Evolutionary conservation across 2,888 invertebrate species (phyloP), one percentile per base, ranked within the genome.

Genomic region (Scaptomyza cyrtandrae): DNA sequence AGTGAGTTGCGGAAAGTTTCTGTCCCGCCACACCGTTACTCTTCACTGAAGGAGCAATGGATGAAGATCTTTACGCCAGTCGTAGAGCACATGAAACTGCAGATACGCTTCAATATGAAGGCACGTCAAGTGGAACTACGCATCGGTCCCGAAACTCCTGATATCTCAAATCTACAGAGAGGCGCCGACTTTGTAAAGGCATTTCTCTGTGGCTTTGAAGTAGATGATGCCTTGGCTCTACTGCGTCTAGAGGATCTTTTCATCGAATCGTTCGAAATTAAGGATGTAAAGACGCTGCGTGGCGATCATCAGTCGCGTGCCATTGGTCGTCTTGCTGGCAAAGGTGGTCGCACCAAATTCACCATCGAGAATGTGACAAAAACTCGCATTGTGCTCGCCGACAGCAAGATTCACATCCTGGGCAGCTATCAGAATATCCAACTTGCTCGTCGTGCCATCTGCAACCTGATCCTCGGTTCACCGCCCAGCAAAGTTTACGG

Each of bases 341-440:
- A 99, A 93, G 97, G 98, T 24, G 99, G 99, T 27, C 94, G 98
- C 70, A 99, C 99, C 1, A 99, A 99, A 91, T 98, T 97, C 90
- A 98, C 99, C 0, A 99, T 99, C 86, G 99, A 99, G 93, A 99
- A 99, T 92, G 98, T 97, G 0, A 99, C 99, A 0, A 99, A 98
- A 93, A 99, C 99, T 0, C 95, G 99, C 91, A 98, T 99, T 90
- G 98, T 99, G 27, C 93, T 99, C 70, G 99, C 99, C 19, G 99
- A 99, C 90, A 95, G 96, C 24, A 98, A 98, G 94, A 96, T 99
- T 74, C 99, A 99, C 91, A 96, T 99, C 78, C 93, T 99, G 71
- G 99, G 99, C 48, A 98, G 99, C 84, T 99, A 96, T 91, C 98
- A 99, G 92, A 99, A 99, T 90, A 98, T 99, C 75, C 97, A 97